phyloP scores from a whole-genome alignment of 1,140 invertebrate genomes.

The Melitaea cinxia region DNA sequence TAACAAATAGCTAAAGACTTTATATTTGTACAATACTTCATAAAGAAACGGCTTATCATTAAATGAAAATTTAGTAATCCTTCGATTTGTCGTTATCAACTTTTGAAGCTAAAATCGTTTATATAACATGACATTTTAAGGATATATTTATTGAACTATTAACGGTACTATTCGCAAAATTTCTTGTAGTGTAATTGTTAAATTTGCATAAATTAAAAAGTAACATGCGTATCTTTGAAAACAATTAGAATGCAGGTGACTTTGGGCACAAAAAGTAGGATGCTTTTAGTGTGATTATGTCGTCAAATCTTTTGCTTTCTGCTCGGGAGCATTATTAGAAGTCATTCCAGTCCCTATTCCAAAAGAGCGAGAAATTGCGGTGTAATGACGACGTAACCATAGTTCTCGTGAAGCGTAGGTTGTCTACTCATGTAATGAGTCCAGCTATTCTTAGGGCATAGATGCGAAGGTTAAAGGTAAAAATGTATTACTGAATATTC shows the following conservation, averaged over 20 bases:
- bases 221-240: background rate
- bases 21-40: no score
- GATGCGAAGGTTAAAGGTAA: constrained; percentile 3
- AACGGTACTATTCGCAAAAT: no score
- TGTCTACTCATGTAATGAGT: constrained; percentile 45
- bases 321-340: constrained; percentile 62
- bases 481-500: constrained; percentile 5
- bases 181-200: no score
- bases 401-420: constrained; percentile 35
- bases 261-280: constrained; percentile 48
- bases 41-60: no score
- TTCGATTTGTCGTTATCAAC: no score
- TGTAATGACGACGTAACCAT: constrained; percentile 53
- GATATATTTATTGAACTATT: no score
- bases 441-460: constrained; percentile 19
- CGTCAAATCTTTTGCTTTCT: constrained; percentile 61
- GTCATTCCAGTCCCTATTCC: constrained; percentile 49
- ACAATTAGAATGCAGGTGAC: constrained; percentile 27
- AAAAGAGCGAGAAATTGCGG: constrained; percentile 50
- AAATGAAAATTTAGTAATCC: no score
- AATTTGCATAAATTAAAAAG: no score
- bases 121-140: no score
- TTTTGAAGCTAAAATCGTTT: no score
- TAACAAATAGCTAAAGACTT: no score
- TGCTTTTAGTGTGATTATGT: constrained; percentile 73